These are phyloP conservation scores for Bombus terrestris DNA, from an alignment of 1,140 invertebrate genomes.

Conservation along the genomic window DNA sequence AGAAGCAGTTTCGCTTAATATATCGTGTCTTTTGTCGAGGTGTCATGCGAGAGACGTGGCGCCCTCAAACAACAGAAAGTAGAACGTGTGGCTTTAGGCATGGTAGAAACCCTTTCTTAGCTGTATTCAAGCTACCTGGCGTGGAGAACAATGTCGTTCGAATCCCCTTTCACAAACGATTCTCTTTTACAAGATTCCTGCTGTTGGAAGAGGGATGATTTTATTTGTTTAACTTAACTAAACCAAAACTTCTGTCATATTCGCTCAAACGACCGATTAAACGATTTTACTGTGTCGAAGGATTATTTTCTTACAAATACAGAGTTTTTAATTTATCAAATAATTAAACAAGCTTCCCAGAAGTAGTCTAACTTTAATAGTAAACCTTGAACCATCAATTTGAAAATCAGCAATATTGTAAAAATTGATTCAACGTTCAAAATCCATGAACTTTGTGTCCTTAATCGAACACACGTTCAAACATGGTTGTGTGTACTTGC, in stretches of 20 bases:
- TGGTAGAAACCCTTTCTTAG: slow-evolving; percentile 41
- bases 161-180: background rate
- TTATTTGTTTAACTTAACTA: no score
- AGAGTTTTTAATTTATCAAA: no score
- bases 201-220: background rate
- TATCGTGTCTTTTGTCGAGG: slow-evolving; percentile 27
- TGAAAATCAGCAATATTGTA: no score
- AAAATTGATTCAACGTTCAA: background rate
- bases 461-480: no score
- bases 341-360: no score
- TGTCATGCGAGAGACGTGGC: slow-evolving; percentile 60
- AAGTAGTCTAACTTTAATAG: no score
- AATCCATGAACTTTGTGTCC: background rate
- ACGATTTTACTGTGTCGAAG: no score
- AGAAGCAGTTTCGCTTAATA: slow-evolving; percentile 37
- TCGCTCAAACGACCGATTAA: no score
- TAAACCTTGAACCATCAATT: no score
- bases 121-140: background rate
- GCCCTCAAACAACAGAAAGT: slow-evolving; percentile 58
- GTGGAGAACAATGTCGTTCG: background rate
- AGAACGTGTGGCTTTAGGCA: slow-evolving; percentile 43
- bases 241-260: no score
- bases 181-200: background rate
- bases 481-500: background rate
- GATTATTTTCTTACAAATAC: no score